phyloP scores from a whole-genome alignment of 2,113 vertebrate genomes.

The Hypomesus transpacificus region DNA sequence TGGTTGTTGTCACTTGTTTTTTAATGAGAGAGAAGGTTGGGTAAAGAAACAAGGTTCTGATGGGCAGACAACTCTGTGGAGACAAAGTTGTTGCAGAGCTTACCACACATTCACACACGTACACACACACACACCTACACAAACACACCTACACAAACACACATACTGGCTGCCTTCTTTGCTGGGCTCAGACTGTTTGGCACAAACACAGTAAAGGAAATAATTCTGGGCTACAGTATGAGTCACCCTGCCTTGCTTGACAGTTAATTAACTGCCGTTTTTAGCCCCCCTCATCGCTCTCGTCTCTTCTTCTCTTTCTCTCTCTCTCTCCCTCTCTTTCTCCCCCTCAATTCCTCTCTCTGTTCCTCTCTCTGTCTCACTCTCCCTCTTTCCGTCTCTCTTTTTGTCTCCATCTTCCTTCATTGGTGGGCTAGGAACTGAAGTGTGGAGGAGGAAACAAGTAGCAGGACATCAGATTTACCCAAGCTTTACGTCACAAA shows the following conservation, averaged over 20 bases:
- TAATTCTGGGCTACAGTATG: slow-evolving; percentile 46
- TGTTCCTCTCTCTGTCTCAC: neutral
- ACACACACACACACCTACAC: neutral
- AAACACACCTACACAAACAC: neutral
- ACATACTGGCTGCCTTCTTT: slow-evolving; percentile 4
- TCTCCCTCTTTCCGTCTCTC: neutral
- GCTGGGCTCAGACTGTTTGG: slow-evolving; percentile 31
- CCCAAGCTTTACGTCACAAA: slow-evolving; percentile 36
- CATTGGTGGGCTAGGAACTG: slow-evolving; percentile 45
- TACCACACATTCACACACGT: neutral
- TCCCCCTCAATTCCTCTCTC: neutral
- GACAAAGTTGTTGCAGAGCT: neutral
- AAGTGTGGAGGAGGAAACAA: slow-evolving; percentile 22
- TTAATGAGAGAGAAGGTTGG: slow-evolving; percentile 53
- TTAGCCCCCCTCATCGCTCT: neutral
- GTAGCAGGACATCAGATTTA: slow-evolving; percentile 37
- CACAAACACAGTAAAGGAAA: slow-evolving; percentile 33
- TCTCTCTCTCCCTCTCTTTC: neutral
- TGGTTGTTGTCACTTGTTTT: slow-evolving; percentile 51
- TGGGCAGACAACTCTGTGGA: slow-evolving; percentile 13
- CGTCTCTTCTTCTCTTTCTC: slow-evolving; percentile 4
- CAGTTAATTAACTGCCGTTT: slow-evolving; percentile 64
- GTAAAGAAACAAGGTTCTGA: slow-evolving; percentile 17
- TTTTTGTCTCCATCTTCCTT: slow-evolving; percentile 15
- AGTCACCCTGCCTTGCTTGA: slow-evolving; percentile 58